phyloP scores from a whole-genome alignment of 1,140 invertebrate species.

The Drosophila suzukii region DNA sequence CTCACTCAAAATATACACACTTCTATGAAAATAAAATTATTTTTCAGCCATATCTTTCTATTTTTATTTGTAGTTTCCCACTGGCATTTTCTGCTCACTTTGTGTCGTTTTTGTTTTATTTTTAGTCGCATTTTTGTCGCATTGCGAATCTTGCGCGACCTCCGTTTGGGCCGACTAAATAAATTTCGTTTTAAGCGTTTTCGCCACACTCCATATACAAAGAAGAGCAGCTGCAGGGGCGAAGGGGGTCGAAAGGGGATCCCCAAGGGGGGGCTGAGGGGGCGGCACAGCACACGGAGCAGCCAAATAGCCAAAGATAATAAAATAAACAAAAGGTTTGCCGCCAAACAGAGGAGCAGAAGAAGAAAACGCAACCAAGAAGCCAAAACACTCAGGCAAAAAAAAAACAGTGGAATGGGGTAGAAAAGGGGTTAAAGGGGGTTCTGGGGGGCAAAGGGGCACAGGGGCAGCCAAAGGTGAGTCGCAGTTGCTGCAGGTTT shows the following conservation, averaged over 20 bases:
- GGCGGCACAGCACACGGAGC: conserved; percentile 43
- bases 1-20: conserved; percentile 12
- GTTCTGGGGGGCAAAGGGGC: background rate
- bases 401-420: background rate
- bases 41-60: conserved; percentile 48
- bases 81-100: conserved; percentile 5
- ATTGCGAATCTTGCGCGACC: conserved; percentile 70
- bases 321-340: conserved; percentile 83
- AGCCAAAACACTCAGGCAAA: conserved; percentile 46
- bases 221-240: conserved; percentile 27
- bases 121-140: conserved; percentile 80
- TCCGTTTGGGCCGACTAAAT: conserved; percentile 73
- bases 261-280: conserved; percentile 9
- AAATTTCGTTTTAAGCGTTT: conserved; percentile 81
- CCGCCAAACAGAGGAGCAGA: conserved; percentile 45
- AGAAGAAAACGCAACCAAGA: conserved; percentile 64
- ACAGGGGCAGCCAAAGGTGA: conserved; percentile 56
- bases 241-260: background rate
- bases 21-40: conserved; percentile 62
- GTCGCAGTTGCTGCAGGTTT: conserved; percentile 74
- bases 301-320: conserved; percentile 80
- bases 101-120: conserved; percentile 62
- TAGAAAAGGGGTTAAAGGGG: background rate
- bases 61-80: conserved; percentile 70
- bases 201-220: conserved; percentile 82